Percentiles rank a stretch among this genome's conserved stretches.
These are phyloP conservation scores for Notothenia coriiceps DNA, from an alignment of 2,113 vertebrate species.

Conservation along the genomic window DNA sequence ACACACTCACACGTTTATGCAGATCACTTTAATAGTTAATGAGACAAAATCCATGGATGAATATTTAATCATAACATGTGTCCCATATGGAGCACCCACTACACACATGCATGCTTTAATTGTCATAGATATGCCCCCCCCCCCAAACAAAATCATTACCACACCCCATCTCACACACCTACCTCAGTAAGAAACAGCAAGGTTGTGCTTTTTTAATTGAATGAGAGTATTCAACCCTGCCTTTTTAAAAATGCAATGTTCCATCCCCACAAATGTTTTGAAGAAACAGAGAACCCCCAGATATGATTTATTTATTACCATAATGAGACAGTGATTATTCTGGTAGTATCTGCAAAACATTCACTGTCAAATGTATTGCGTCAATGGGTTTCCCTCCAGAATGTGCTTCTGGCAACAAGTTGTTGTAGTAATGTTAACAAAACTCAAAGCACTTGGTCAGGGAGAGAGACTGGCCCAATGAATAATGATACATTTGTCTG, in stretches of 20 bases:
- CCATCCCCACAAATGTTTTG: neutral
- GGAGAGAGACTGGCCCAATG: neutral
- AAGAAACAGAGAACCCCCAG: neutral
- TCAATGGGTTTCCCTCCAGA: neutral
- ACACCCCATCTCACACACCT: neutral
- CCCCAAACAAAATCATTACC: neutral
- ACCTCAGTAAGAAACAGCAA: neutral
- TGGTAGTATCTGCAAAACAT: neutral
- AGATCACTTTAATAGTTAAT: slow-evolving; percentile 10
- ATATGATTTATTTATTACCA: neutral
- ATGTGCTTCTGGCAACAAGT: neutral
- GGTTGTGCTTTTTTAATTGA: neutral
- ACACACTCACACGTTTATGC: slow-evolving; percentile 2
- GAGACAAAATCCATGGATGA: slow-evolving; percentile 5
- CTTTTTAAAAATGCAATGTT: neutral
- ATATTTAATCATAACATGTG: slow-evolving; percentile 14
- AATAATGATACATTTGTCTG: too few relatives aligned
- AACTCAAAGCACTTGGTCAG: neutral
- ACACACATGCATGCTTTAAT: neutral
- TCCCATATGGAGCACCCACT: neutral
- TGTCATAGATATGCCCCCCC: neutral
- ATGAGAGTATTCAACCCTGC: neutral
- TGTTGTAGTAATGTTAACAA: neutral
- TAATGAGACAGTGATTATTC: neutral
- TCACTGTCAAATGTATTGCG: neutral